Base-by-base conservation (phyloP, 2,888 invertebrate genomes). In the Congeria kusceri region DNA sequence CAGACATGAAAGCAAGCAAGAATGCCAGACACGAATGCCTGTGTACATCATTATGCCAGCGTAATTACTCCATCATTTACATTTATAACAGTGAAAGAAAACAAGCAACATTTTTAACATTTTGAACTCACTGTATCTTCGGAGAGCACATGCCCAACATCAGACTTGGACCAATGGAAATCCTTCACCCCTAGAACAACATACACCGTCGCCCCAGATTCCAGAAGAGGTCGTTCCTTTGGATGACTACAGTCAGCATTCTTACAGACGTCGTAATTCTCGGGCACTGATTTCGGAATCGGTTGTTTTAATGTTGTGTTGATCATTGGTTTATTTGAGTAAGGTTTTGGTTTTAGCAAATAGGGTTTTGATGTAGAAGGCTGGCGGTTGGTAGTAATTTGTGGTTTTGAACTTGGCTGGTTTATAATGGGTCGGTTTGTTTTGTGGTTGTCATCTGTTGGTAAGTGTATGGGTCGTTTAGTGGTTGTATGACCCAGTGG, bases 151-250 rank as follows among this genome's bases (percentile, higher is more conserved):
- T 91, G 91, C 0, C 89, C 89, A 13, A 79, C 78, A 39, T 88
- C 83, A 9, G 86, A 85, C n/a, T 85, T 77, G 4, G 67, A 39
- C 76, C 72, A 75, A 27, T 80, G 58, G 56, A 78, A 79, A 25
- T 85, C 85, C 46, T 85, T 86, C 53, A 92, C 89, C n/a, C 92
- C 92, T 66, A 92, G 88, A 27, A 92, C 90, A 1, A 92, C 90
- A 71, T 90, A 91, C 5, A 92, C 90, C 2, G 87, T 87, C 7
- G 91, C 90, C 1, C 91, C 91, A 0, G 87, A 85, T 69, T 91
- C 90, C 73, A 92, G 61, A 39, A 86, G 77, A 5, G 92, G 91
- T 27, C 90, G 79, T 7, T 86, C 83, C 72, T 89, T 86, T n/a
- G 88, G 70, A 58, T 90, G 77, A 18, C 85, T 84, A 67, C 91